Evolutionary conservation across 1,140 invertebrate species (phyloP).

Genomic region (Arctopsyche grandis): DNA sequence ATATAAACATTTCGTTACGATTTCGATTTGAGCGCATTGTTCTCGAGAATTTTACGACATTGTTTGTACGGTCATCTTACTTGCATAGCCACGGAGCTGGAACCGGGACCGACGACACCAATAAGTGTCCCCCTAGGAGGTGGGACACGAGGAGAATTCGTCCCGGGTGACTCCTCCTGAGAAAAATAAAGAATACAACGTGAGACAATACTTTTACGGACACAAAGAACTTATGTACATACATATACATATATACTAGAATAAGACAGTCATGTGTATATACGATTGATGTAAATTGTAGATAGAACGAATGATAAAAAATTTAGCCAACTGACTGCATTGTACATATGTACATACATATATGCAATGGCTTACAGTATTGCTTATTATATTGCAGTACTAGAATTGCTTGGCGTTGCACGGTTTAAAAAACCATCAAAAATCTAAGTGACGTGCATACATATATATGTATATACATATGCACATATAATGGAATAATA

Average conservation of each 20-base stretch:
- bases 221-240: background rate
- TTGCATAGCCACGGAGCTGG: constrained; percentile 74
- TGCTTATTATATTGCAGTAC: no score
- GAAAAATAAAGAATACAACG: constrained; percentile 14
- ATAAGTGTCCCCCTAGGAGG: constrained; percentile 67
- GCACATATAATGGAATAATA: no score
- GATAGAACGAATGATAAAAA: no score
- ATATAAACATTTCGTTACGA: background rate
- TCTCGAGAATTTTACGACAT: background rate
- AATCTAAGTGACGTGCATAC: no score
- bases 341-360: no score
- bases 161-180: constrained; percentile 20
- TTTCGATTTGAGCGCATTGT: background rate
- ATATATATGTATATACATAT: no score
- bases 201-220: background rate
- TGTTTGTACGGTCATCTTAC: constrained; percentile 31
- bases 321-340: no score
- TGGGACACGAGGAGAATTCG: constrained; percentile 11
- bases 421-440: no score
- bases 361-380: no score
- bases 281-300: no score
- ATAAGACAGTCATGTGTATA: no score
- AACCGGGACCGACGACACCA: constrained; percentile 77
- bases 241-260: background rate
- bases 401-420: no score